Percentiles rank a stretch among this genome's conserved stretches.
phyloP scores from a whole-genome alignment of 2,113 vertebrate species.

The Anolis sagrei region DNA sequence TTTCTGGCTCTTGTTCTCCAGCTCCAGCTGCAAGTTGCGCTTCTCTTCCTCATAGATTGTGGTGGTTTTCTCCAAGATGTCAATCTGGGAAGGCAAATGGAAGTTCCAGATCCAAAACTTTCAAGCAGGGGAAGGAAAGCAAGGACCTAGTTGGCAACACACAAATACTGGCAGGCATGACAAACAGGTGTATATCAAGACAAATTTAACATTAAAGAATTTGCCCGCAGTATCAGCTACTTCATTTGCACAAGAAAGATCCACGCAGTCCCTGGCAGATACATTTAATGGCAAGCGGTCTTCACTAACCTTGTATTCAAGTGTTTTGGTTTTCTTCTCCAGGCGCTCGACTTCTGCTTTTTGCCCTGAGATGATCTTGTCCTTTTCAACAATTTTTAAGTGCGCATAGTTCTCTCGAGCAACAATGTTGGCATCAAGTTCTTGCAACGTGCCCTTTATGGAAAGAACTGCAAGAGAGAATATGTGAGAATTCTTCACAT shows the following conservation, averaged over 20 bases:
- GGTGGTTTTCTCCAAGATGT: slow-evolving; percentile 93
- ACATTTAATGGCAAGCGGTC: not conserved
- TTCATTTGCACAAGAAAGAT: not conserved
- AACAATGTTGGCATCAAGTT: slow-evolving; percentile 77
- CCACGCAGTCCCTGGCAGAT: not conserved
- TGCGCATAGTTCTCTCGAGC: slow-evolving; percentile 85
- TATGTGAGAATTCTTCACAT: not conserved
- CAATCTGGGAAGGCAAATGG: slow-evolving; percentile 76
- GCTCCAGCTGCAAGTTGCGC: slow-evolving; percentile 85
- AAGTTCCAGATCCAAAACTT: not conserved
- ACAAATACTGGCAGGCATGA: not conserved
- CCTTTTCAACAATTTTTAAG: slow-evolving; percentile 84
- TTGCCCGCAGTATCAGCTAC: not conserved
- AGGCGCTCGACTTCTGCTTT: slow-evolving; percentile 86
- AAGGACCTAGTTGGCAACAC: slow-evolving; percentile 40
- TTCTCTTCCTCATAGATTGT: slow-evolving; percentile 95
- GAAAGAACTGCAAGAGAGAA: slow-evolving; percentile 62
- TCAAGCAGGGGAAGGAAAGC: not conserved
- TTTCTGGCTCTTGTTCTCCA: slow-evolving; percentile 87
- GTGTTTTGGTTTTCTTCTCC: slow-evolving; percentile 91
- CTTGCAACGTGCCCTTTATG: slow-evolving; percentile 84
- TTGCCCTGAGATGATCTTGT: slow-evolving; percentile 84
- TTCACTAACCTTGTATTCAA: slow-evolving; percentile 90
- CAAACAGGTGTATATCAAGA: not conserved
- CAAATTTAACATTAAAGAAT: not conserved